phyloP scores from a whole-genome alignment of 2,113 vertebrate genomes.

The Proterorhinus semilunaris region DNA sequence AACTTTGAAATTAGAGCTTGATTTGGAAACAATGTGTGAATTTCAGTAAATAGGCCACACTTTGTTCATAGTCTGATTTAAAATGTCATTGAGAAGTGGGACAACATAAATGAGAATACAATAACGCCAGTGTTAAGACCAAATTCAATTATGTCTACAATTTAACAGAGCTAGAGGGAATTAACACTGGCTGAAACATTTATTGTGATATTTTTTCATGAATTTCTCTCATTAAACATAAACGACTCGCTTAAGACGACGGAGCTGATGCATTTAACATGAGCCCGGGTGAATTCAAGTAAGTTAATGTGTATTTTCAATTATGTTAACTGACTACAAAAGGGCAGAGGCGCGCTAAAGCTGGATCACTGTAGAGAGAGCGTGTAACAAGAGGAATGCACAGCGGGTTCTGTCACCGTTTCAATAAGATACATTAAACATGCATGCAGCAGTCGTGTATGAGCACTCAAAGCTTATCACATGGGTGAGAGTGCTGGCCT shows the following conservation, averaged over 20 bases:
- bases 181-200: conserved; percentile 67
- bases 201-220: conserved; percentile 69
- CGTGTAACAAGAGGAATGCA: conserved; percentile 19
- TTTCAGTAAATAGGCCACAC: background rate
- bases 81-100: conserved; percentile 53
- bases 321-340: conserved; percentile 55
- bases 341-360: conserved; percentile 21
- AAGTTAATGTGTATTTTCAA: conserved; percentile 72
- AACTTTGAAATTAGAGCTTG: conserved; percentile 4
- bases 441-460: conserved; percentile 24
- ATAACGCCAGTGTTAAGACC: conserved; percentile 50
- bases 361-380: conserved; percentile 19
- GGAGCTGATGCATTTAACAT: conserved; percentile 72
- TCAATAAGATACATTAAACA: conserved; percentile 36
- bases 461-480: conserved; percentile 29
- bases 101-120: conserved; percentile 60
- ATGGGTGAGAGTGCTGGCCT: conserved; percentile 20
- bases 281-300: conserved; percentile 58
- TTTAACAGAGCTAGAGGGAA: conserved; percentile 66
- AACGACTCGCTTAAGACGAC: conserved; percentile 67
- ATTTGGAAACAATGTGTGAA: background rate
- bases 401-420: conserved; percentile 27
- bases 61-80: conserved; percentile 7
- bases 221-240: conserved; percentile 79
- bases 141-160: conserved; percentile 56